Evolutionary conservation across 2,113 vertebrate genomes (phyloP).

Genomic region (Albula goreensis): DNA sequence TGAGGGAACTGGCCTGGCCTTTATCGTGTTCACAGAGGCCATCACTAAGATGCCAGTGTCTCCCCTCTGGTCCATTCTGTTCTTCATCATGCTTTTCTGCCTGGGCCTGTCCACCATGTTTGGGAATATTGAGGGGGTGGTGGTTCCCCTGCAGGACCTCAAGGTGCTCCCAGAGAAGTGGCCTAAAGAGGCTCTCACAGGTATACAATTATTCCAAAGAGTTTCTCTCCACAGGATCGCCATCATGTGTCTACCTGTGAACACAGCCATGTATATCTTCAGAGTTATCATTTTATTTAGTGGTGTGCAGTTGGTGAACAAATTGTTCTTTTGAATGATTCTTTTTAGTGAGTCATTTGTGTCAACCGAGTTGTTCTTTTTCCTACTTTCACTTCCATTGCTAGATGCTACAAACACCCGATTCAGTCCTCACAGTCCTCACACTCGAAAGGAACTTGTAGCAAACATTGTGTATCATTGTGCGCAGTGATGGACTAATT

Average conservation of each 20-base stretch:
- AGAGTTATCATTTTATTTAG: too few species aligned
- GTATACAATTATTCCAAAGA: conserved; percentile 57
- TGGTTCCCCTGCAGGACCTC: conserved; percentile 83
- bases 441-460: too few species aligned
- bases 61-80: conserved; percentile 84
- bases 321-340: too few species aligned
- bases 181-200: conserved; percentile 83
- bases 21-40: conserved; percentile 92
- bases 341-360: too few species aligned
- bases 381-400: too few species aligned
- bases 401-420: too few species aligned
- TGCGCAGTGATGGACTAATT: too few species aligned
- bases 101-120: conserved; percentile 90
- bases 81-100: conserved; percentile 91
- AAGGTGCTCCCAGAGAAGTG: conserved; percentile 69
- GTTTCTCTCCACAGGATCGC: neutral
- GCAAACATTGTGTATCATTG: too few species aligned
- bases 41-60: conserved; percentile 89
- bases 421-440: too few species aligned
- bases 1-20: conserved; percentile 89
- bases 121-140: conserved; percentile 85
- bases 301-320: too few species aligned
- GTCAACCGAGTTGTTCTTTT: too few species aligned
- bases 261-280: too few species aligned
- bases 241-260: neutral